phyloP scores from a whole-genome alignment of 2,888 invertebrate species.

The Scrobipalpa costella region DNA sequence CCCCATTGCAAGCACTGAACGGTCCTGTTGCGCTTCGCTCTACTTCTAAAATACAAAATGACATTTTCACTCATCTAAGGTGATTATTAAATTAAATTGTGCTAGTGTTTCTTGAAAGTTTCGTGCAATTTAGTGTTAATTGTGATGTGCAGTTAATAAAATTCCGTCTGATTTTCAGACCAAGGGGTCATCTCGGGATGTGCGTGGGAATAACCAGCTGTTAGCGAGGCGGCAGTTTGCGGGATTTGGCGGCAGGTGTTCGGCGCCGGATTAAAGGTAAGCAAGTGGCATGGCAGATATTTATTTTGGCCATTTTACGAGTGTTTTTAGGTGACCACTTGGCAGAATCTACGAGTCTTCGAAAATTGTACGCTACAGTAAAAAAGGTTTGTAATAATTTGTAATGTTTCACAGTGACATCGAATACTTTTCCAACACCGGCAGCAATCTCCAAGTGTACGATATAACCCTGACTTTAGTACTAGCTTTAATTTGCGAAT shows the following conservation, averaged over 20 bases:
- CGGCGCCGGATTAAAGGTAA: background rate
- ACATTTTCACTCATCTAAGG: background rate
- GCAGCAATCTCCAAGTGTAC: background rate
- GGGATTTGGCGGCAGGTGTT: background rate
- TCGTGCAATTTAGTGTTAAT: background rate
- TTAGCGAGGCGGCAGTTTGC: background rate
- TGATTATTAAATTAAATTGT: background rate
- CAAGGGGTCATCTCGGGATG: background rate
- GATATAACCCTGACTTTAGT: no score
- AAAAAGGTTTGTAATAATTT: background rate
- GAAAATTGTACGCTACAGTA: no score
- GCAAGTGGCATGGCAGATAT: background rate
- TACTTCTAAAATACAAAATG: background rate
- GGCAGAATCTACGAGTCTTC: no score
- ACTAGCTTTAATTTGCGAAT: no score
- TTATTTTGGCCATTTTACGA: background rate
- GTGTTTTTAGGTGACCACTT: no score
- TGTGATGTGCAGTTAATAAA: background rate
- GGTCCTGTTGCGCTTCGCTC: conserved; percentile 3
- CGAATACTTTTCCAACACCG: background rate
- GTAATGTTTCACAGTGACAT: background rate
- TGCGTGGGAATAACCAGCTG: background rate
- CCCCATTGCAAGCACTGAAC: conserved; percentile 1
- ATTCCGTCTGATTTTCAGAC: background rate
- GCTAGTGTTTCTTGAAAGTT: background rate